Conservation (phyloP, 2,888 invertebrate genomes). For the Microplitis deprimator region DNA sequence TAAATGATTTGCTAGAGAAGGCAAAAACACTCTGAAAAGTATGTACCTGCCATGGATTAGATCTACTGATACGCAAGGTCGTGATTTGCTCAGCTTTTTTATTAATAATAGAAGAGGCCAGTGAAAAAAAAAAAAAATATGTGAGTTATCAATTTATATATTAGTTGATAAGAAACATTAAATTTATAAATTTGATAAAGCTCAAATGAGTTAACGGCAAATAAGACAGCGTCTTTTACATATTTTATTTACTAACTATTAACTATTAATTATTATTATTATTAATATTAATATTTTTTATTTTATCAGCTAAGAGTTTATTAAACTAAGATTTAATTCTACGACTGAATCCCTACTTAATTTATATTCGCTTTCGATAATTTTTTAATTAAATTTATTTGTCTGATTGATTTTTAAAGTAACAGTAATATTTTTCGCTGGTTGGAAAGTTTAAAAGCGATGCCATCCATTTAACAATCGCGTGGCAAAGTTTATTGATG, state of each 20-base stretch:
- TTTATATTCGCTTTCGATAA: neutral
- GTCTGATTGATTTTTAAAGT: neutral
- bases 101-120: conserved; percentile 39
- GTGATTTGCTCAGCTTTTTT: conserved; percentile 60
- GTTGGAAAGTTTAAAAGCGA: conserved; percentile 26
- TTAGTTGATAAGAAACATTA: neutral
- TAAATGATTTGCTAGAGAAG: conserved; percentile 89
- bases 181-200: conserved; percentile 22
- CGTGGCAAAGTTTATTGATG: neutral
- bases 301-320: neutral
- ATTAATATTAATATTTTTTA: neutral
- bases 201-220: conserved; percentile 15
- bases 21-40: conserved; percentile 86
- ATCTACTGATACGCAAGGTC: conserved; percentile 48
- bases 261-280: neutral
- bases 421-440: neutral
- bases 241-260: neutral
- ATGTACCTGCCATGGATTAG: conserved; percentile 48
- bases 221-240: conserved; percentile 13
- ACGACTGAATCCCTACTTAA: neutral
- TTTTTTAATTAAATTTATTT: conserved; percentile 4
- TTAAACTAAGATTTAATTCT: neutral
- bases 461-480: conserved; percentile 25
- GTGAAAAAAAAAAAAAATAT: conserved; percentile 33
- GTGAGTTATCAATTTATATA: conserved; percentile 31